Conservation (phyloP, 2,888 invertebrate species). For the Gasteruption jaculator region DNA sequence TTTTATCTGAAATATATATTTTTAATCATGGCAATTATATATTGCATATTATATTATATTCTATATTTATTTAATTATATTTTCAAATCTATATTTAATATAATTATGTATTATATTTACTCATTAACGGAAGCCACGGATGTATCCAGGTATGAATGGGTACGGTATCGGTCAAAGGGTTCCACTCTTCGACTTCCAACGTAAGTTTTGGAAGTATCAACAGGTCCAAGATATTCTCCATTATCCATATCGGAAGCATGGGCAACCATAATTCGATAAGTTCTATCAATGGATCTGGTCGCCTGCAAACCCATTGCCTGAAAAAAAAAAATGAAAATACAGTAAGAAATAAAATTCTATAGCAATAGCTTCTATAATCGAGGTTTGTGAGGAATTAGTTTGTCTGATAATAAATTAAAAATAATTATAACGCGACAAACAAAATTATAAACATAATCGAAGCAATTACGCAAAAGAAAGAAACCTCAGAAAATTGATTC, state of each 20-base stretch:
- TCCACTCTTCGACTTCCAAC: slow-evolving; percentile 83
- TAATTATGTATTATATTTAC: slow-evolving; percentile 45
- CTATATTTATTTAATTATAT: slow-evolving; percentile 1
- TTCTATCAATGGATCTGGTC: slow-evolving; percentile 72
- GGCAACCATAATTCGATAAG: slow-evolving; percentile 79
- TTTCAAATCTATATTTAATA: background rate
- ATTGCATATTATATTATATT: too few species aligned
- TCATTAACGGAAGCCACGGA: slow-evolving; percentile 89
- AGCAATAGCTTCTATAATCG: slow-evolving; percentile 15
- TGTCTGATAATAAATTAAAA: background rate
- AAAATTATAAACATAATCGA: background rate
- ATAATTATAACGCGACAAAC: slow-evolving; percentile 1
- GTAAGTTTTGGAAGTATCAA: slow-evolving; percentile 72
- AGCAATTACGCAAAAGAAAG: background rate
- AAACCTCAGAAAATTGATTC: background rate
- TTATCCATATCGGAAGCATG: slow-evolving; percentile 77
- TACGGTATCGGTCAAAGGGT: slow-evolving; percentile 89
- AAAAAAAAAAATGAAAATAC: slow-evolving; percentile 26
- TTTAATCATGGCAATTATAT: background rate
- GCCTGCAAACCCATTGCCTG: slow-evolving; percentile 78
- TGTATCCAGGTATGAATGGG: slow-evolving; percentile 97
- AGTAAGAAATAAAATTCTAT: slow-evolving; percentile 24
- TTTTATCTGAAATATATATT: background rate
- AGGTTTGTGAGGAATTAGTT: slow-evolving; percentile 2
- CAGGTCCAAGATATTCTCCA: slow-evolving; percentile 77